Evolutionary conservation across 2,888 invertebrate species (phyloP).

Genomic region (Heliconius charithonia): DNA sequence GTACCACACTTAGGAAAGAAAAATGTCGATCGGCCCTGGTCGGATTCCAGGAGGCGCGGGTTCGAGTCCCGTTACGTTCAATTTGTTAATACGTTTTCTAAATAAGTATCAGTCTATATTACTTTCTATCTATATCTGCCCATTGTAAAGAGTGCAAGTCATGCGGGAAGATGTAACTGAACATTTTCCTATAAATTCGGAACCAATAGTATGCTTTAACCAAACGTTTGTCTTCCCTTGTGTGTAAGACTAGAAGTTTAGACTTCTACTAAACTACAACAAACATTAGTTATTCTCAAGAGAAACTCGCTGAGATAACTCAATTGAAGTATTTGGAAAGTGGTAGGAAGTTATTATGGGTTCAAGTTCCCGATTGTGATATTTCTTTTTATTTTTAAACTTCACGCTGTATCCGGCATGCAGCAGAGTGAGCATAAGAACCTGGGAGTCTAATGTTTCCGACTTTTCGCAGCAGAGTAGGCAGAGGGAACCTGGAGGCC

Average conservation of each 20-base stretch:
- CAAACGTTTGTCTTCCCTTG: constrained; percentile 15
- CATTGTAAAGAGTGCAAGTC: too few species aligned
- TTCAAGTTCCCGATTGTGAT: background rate
- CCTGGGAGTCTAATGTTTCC: too few species aligned
- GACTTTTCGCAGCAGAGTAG: too few species aligned
- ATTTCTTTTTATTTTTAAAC: background rate
- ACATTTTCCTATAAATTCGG: background rate
- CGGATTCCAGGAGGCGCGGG: too few species aligned
- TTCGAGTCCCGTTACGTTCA: too few species aligned
- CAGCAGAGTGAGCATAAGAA: too few species aligned
- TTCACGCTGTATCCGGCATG: background rate
- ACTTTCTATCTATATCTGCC: too few species aligned
- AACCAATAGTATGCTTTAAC: background rate
- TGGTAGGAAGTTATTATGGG: background rate
- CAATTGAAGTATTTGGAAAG: background rate
- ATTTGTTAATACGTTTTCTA: too few species aligned
- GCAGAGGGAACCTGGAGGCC: too few species aligned
- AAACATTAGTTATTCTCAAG: constrained; percentile 5
- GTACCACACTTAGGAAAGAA: too few species aligned
- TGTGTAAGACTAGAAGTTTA: constrained; percentile 12
- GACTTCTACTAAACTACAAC: constrained; percentile 3
- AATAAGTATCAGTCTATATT: too few species aligned
- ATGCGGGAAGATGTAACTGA: background rate
- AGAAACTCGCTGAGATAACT: constrained; percentile 2
- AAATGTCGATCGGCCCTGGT: too few species aligned